phyloP scores from a whole-genome alignment of 2,888 invertebrate genomes.

The Orthosia gothica region DNA sequence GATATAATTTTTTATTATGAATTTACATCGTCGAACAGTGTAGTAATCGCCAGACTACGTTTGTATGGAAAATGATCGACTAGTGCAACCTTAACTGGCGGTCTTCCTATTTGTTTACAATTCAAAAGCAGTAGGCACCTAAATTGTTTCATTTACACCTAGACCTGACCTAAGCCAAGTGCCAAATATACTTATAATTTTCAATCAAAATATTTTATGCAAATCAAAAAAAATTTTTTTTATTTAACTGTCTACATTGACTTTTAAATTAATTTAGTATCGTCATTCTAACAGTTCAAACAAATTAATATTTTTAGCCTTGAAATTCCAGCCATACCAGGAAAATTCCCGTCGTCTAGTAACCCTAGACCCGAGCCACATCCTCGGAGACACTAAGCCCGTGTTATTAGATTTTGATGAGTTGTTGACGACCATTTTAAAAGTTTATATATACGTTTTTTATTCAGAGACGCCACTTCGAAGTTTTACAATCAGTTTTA shows the following conservation, averaged over 20 bases:
- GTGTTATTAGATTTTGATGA: slow-evolving; percentile 87
- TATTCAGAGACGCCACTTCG: slow-evolving; percentile 53
- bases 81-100: too few species aligned
- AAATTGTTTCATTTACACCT: too few species aligned
- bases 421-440: slow-evolving; percentile 81
- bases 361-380: slow-evolving; percentile 42
- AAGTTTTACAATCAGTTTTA: slow-evolving; percentile 69
- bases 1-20: too few species aligned
- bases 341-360: slow-evolving; percentile 32
- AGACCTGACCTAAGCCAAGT: too few species aligned
- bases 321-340: neutral
- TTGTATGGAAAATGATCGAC: too few species aligned
- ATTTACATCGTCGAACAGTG: too few species aligned
- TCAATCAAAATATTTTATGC: neutral
- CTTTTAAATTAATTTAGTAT: neutral
- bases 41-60: too few species aligned
- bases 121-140: neutral
- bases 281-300: neutral
- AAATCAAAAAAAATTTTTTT: too few species aligned
- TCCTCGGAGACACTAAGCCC: slow-evolving; percentile 75
- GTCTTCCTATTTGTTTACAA: too few species aligned
- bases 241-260: too few species aligned
- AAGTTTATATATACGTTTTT: slow-evolving; percentile 70
- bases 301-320: neutral
- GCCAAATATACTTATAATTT: too few species aligned